These are phyloP conservation scores for Pseudochaenichthys georgianus DNA, from an alignment of 2,797 vertebrate genomes.

Conservation along the genomic window DNA sequence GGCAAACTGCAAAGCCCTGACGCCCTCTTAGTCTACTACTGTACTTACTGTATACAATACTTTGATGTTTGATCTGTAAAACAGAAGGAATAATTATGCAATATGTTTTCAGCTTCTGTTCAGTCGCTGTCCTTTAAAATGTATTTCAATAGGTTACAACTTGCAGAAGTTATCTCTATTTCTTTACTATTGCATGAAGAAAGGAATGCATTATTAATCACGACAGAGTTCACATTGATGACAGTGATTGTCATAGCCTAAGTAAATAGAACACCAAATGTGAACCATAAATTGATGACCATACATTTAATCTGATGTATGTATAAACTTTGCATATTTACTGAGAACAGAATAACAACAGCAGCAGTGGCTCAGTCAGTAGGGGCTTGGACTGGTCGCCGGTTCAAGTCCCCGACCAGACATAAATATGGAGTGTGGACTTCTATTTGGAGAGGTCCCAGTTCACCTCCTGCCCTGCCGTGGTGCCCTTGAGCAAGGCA, in stretches of 20 bases:
- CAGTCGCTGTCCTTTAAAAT: constrained; percentile 9
- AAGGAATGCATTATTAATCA: neutral
- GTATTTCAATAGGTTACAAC: neutral
- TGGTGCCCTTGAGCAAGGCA: too few relatives aligned
- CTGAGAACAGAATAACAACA: neutral
- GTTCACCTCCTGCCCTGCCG: too few relatives aligned
- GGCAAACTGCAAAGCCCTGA: constrained; percentile 5
- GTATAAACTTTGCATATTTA: neutral
- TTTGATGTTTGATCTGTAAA: neutral
- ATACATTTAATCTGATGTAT: neutral
- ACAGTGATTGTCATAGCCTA: neutral
- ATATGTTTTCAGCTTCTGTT: constrained; percentile 1
- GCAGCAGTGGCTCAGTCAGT: too few relatives aligned
- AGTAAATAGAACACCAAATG: neutral
- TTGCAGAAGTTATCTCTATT: neutral
- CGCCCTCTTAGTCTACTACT: neutral
- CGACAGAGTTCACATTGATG: neutral
- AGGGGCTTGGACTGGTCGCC: too few relatives aligned
- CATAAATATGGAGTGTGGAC: too few relatives aligned
- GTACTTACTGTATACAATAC: neutral
- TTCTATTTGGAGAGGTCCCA: too few relatives aligned
- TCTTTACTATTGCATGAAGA: neutral
- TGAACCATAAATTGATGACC: neutral
- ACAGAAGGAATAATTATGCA: neutral
- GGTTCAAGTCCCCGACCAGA: too few relatives aligned